Percentiles rank a stretch among this genome's conserved stretches.
phyloP scores from a whole-genome alignment of 1,140 invertebrate genomes.

The Drosophila grimshawi region DNA sequence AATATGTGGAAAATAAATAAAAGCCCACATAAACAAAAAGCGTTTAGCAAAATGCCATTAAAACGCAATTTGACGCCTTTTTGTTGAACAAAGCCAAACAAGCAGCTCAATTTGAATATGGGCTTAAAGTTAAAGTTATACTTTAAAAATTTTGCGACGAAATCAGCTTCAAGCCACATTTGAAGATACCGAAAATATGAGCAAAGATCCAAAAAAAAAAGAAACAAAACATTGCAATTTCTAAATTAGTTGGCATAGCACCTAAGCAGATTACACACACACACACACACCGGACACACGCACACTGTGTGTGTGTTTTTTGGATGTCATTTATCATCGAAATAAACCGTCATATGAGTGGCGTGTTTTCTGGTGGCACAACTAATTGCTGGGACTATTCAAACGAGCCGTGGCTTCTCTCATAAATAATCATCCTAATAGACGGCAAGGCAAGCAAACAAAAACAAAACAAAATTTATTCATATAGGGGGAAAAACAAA shows the following conservation, averaged over 20 bases:
- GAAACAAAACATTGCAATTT: conserved; percentile 22
- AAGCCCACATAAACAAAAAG: conserved; percentile 33
- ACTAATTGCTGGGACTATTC: conserved; percentile 43
- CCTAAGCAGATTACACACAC: not conserved
- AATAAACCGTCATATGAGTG: conserved; percentile 21
- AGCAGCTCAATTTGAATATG: conserved; percentile 40
- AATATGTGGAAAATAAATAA: conserved; percentile 50
- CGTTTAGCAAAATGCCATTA: conserved; percentile 63
- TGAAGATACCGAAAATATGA: conserved; percentile 13
- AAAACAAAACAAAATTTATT: conserved; percentile 54
- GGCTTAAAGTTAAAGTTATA: conserved; percentile 30
- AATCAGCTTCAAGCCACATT: conserved; percentile 2
- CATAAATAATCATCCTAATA: conserved; percentile 69
- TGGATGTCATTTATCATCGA: conserved; percentile 23
- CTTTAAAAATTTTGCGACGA: not conserved
- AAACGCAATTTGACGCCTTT: conserved; percentile 64
- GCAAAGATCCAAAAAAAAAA: not conserved
- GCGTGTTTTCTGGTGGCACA: conserved; percentile 1
- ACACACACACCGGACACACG: not conserved
- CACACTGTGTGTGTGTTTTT: not conserved
- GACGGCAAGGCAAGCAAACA: conserved; percentile 45
- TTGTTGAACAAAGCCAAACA: conserved; percentile 68
- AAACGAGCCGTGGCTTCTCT: conserved; percentile 43
- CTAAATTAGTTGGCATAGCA: conserved; percentile 7
- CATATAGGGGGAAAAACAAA: conserved; percentile 27